Evolutionary conservation across 2,888 invertebrate genomes (phyloP), one percentile per base, ranked within the genome.

Genomic region (Nymphalis c-album): DNA sequence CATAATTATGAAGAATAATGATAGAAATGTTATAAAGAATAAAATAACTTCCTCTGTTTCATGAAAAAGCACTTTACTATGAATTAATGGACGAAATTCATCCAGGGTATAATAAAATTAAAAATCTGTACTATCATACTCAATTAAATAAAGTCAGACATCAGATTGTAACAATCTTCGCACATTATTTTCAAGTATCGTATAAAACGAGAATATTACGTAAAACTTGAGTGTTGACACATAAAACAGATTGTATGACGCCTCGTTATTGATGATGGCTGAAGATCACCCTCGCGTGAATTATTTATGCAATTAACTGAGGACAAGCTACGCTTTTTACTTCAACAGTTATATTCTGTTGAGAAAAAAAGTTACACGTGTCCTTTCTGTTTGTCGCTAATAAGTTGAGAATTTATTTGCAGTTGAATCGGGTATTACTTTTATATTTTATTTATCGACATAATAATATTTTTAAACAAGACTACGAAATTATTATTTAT

Each of bases 301-400:
- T 74, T 74, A 74, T 74, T 74, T 74, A 74, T 74, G 71, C 74
- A 73, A 74, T 74, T 74, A 74, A 64, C 64, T 60, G 69, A 64
- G 40, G 70, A 72, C 70, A 64, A 67, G 60, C 48, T 65, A 70
- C 66, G 71, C 68, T 72, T 73, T 66, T 72, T 71, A 67, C 67
- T 47, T 31, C 46, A 31, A 65, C 51, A 22, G 51, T 51, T 51
- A 51, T 51, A 10, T 50, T 18, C 20, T 20, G 51, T 22, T 40
- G 13, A 13, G 51, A 22, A 51, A 51, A 50, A 51, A 51, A 20
- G 13, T 51, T 22, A 51, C 51, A 51, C 51, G 51, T 51, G 51
- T 51, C 51, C 8, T 16, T 13, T 26, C 18, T 8, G 51, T 22
- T 51, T 13, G 51, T 51, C 51, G 26, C 22, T 51, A 51, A 51